These are phyloP conservation scores for Hermodice carunculata DNA, from an alignment of 2,888 invertebrate genomes.

Conservation along the genomic window DNA sequence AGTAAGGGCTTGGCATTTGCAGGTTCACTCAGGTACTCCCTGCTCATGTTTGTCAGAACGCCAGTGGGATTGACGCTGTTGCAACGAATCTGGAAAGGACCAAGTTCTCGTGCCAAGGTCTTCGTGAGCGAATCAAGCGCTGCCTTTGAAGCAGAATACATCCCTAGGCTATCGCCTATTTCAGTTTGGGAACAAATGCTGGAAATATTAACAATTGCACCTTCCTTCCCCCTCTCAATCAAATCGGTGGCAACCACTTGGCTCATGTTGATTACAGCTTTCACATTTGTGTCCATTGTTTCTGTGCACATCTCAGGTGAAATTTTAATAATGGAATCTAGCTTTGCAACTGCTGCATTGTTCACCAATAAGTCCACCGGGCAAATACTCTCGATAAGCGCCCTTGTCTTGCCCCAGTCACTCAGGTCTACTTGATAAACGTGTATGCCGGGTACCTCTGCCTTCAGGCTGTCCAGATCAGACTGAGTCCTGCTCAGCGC, in stretches of 20 bases:
- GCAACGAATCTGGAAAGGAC: constrained; percentile 79
- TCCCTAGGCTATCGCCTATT: constrained; percentile 80
- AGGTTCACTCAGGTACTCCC: constrained; percentile 82
- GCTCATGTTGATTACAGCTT: constrained; percentile 86
- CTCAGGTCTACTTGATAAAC: too few species aligned
- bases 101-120: constrained; percentile 89
- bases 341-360: too few species aligned
- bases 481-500: too few species aligned
- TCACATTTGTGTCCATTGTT: constrained; percentile 85
- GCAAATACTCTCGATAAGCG: too few species aligned
- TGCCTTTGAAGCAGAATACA: constrained; percentile 88
- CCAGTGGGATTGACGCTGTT: constrained; percentile 96
- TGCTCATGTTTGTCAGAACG: constrained; percentile 92
- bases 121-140: constrained; percentile 88
- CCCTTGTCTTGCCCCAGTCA: too few species aligned
- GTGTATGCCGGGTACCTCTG: too few species aligned
- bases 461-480: too few species aligned
- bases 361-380: too few species aligned
- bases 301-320: too few species aligned
- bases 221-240: constrained; percentile 78
- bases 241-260: constrained; percentile 83
- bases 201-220: constrained; percentile 91
- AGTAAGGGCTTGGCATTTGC: constrained; percentile 81
- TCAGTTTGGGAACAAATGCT: constrained; percentile 80
- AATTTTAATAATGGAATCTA: too few species aligned